phyloP scores from a whole-genome alignment of 2,113 vertebrate species.

The Zosterops japonicus region DNA sequence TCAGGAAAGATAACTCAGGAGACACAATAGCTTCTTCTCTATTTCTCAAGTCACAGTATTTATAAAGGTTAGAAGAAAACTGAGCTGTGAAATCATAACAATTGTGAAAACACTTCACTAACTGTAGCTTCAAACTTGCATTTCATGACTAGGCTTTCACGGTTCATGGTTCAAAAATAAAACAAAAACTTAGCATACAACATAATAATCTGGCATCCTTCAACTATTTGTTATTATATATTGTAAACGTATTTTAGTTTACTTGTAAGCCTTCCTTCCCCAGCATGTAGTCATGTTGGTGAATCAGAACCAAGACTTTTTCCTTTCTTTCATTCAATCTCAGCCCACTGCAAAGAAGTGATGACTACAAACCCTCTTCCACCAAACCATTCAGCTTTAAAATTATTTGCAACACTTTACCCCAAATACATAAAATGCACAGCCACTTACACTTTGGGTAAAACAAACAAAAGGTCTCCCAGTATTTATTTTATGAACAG shows the following conservation, averaged over 20 bases:
- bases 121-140: background rate
- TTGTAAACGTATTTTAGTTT: background rate
- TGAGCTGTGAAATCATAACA: background rate
- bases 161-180: background rate
- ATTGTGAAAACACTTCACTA: background rate
- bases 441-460: background rate
- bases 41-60: background rate
- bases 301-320: background rate
- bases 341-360: background rate
- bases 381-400: background rate
- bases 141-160: background rate
- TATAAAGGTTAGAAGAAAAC: background rate
- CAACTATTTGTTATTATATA: background rate
- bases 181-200: background rate
- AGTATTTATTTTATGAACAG: background rate
- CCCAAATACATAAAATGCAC: background rate
- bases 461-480: background rate
- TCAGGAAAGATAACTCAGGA: background rate
- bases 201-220: background rate
- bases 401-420: background rate
- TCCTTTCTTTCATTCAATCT: background rate
- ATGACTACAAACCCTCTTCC: background rate
- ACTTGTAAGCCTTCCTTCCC: background rate
- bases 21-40: background rate
- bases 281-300: background rate